Evolutionary conservation across 2,113 vertebrate species (phyloP).

Genomic region (Larimichthys crocea): DNA sequence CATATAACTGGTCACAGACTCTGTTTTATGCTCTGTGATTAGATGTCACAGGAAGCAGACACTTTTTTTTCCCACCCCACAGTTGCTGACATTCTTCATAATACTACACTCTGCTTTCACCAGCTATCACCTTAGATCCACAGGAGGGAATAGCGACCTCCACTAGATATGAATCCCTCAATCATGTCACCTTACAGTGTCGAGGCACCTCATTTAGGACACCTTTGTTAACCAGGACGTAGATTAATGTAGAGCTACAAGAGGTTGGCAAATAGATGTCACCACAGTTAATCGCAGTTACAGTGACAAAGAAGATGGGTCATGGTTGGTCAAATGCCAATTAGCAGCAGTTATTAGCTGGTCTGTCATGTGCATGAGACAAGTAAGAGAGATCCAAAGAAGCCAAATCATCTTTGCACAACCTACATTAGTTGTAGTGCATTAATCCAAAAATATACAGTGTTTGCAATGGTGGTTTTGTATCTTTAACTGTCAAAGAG

Average conservation of each 20-base stretch:
- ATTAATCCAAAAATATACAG: not conserved
- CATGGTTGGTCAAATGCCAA: constrained; percentile 1
- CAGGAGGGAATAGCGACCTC: not conserved
- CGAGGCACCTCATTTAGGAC: not conserved
- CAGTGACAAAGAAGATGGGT: not conserved
- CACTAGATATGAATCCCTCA: constrained; percentile 1
- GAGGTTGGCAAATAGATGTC: constrained; percentile 14
- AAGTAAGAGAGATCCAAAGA: not conserved
- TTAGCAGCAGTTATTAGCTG: constrained; percentile 4
- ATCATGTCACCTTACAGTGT: not conserved
- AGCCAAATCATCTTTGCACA: not conserved
- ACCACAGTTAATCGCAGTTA: not conserved
- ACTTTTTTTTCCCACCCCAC: not conserved
- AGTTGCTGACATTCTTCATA: not conserved
- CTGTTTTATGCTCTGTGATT: no score
- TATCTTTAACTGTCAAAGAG: constrained; percentile 22
- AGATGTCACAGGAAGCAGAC: not conserved
- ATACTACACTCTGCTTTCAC: not conserved
- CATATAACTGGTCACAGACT: not conserved
- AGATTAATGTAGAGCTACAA: constrained; percentile 38
- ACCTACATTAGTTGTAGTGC: not conserved
- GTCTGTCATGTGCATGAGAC: not conserved
- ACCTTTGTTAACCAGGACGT: constrained; percentile 13
- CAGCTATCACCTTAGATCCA: not conserved
- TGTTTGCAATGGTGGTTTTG: constrained; percentile 6